These are phyloP conservation scores for Dromococcyx pavoninus DNA, from an alignment of 2,797 vertebrate genomes.

Conservation along the genomic window DNA sequence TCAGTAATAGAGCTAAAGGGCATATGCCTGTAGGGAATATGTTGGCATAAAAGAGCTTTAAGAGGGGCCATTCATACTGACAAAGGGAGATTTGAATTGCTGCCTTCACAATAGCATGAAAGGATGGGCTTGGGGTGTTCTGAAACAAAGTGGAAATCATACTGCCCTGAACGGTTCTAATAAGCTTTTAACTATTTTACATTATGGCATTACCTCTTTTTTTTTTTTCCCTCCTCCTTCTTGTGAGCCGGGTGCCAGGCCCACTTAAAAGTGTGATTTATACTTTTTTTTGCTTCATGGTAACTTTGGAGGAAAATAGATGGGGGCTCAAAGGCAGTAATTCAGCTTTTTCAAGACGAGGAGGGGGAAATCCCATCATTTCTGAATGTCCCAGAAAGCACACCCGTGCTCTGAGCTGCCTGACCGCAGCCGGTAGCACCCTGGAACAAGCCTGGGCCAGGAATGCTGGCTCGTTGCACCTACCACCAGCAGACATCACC, in stretches of 20 bases:
- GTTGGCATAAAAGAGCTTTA: constrained; percentile 89
- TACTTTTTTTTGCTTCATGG: constrained; percentile 85
- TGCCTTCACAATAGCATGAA: constrained; percentile 95
- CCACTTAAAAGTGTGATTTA: constrained; percentile 75
- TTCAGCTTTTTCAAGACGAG: constrained; percentile 75
- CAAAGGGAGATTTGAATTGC: constrained; percentile 93
- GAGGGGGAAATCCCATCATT: constrained; percentile 68
- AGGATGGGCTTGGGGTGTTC: constrained; percentile 89
- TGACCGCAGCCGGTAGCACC: not conserved
- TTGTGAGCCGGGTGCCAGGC: constrained; percentile 65
- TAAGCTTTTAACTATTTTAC: constrained; percentile 97
- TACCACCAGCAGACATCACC: not conserved
- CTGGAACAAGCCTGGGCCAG: not conserved
- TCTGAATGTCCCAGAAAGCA: constrained; percentile 33
- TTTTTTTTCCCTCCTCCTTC: constrained; percentile 57
- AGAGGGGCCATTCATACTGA: constrained; percentile 91
- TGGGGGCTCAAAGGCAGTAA: constrained; percentile 77
- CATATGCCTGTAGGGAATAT: constrained; percentile 92
- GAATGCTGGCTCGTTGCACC: not conserved
- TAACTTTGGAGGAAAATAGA: constrained; percentile 80
- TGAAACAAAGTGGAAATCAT: constrained; percentile 95
- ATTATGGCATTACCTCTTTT: constrained; percentile 80
- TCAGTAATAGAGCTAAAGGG: constrained; percentile 98
- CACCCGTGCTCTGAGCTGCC: not conserved
- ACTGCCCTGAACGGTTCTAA: constrained; percentile 91